phyloP scores from a whole-genome alignment of 1,140 invertebrate genomes.

The Hylaeus anthracinus region DNA sequence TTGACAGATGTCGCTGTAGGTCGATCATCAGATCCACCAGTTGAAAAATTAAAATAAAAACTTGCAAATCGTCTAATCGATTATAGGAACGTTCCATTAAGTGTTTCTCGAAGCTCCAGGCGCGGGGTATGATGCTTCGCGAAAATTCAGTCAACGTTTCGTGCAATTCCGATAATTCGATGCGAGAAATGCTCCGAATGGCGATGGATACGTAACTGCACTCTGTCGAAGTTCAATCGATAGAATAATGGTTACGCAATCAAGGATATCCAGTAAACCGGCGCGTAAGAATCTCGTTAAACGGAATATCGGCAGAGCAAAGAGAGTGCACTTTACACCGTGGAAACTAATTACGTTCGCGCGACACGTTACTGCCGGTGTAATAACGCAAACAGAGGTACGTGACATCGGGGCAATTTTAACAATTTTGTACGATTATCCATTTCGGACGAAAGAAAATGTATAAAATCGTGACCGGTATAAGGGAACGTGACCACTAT shows the following conservation, averaged over 20 bases:
- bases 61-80: too few relatives aligned
- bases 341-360: slow-evolving; percentile 7
- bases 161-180: too few relatives aligned
- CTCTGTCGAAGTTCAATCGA: not conserved
- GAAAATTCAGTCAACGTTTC: not conserved
- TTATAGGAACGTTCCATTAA: too few relatives aligned
- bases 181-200: too few relatives aligned
- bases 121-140: not conserved
- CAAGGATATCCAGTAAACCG: not conserved
- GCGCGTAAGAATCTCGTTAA: not conserved
- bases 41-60: too few relatives aligned
- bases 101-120: too few relatives aligned
- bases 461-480: not conserved
- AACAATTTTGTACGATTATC: too few relatives aligned
- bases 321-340: not conserved
- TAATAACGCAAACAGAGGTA: not conserved
- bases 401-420: not conserved
- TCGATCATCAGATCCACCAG: too few relatives aligned
- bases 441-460: not conserved
- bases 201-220: not conserved
- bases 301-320: not conserved
- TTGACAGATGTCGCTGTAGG: not conserved
- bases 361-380: not conserved
- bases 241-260: not conserved
- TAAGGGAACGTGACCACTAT: not conserved